Conservation (phyloP, 35 echinoderm and acorn worm genomes). For the Ophioderma brevispina region DNA sequence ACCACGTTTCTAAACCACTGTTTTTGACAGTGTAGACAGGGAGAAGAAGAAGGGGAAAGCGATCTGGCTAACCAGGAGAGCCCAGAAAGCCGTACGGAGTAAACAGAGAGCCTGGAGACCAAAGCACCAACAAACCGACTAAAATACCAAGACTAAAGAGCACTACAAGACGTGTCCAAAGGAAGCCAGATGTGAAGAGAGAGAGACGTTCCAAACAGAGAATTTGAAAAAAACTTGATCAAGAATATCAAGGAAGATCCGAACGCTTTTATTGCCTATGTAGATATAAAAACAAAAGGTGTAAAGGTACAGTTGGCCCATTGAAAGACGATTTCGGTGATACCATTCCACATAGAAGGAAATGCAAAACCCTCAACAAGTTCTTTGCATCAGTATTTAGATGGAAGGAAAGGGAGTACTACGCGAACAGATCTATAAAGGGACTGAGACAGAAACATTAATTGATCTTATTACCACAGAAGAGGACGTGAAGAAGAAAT, state of each 20-base stretch:
- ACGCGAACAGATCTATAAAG: background rate
- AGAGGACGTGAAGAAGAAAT: background rate
- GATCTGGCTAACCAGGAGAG: too few species aligned
- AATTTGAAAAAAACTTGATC: background rate
- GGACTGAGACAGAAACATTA: background rate
- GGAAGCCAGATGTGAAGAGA: background rate
- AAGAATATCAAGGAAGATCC: background rate
- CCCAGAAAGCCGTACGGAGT: background rate
- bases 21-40: too few species aligned
- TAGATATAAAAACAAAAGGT: background rate
- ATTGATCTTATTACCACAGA: background rate
- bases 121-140: background rate
- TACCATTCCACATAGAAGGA: background rate
- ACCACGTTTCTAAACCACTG: too few species aligned
- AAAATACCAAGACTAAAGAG: constrained; percentile 15
- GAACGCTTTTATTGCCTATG: background rate
- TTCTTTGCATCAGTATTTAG: background rate
- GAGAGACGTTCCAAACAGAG: background rate
- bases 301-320: background rate
- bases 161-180: constrained; percentile 9
- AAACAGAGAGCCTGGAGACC: constrained; percentile 18
- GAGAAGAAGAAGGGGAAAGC: too few species aligned
- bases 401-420: background rate
- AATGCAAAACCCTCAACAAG: background rate
- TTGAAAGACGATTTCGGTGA: background rate